phyloP scores from a whole-genome alignment of 2,888 invertebrate species.

The Elaeidobius kamerunicus region DNA sequence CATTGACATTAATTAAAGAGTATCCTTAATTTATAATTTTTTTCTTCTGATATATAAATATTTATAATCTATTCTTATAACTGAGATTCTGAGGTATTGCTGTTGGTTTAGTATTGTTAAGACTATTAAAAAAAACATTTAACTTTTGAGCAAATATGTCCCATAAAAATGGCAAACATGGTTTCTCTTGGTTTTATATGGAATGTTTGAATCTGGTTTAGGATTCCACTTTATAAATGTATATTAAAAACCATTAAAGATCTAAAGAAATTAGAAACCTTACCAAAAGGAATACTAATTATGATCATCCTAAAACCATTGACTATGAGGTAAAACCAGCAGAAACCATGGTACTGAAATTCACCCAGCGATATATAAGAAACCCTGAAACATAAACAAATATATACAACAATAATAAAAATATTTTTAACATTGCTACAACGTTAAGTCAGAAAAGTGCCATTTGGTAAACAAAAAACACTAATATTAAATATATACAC shows the following conservation, averaged over 20 bases:
- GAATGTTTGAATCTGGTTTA: background rate
- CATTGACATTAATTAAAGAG: constrained; percentile 44
- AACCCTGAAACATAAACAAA: constrained; percentile 32
- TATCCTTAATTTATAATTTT: constrained; percentile 43
- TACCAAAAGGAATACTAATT: too few relatives aligned
- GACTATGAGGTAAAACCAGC: constrained; percentile 5
- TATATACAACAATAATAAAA: constrained; percentile 42
- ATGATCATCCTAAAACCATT: too few relatives aligned
- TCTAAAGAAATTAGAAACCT: background rate
- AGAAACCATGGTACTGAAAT: constrained; percentile 9
- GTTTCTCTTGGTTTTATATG: background rate
- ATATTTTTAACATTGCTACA: constrained; percentile 36
- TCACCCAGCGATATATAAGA: constrained; percentile 10
- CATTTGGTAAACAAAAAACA: constrained; percentile 39
- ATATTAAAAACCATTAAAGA: too few relatives aligned
- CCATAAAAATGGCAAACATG: constrained; percentile 5
- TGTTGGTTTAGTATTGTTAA: constrained; percentile 47
- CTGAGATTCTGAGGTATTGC: constrained; percentile 53
- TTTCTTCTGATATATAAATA: constrained; percentile 47
- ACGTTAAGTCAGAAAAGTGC: constrained; percentile 43
- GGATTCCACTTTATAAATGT: too few relatives aligned
- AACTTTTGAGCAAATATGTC: constrained; percentile 21
- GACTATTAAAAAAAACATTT: constrained; percentile 17
- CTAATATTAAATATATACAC: constrained; percentile 36
- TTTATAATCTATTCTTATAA: constrained; percentile 46